Conservation (phyloP, 2,888 invertebrate genomes). For the Panopea generosa region DNA sequence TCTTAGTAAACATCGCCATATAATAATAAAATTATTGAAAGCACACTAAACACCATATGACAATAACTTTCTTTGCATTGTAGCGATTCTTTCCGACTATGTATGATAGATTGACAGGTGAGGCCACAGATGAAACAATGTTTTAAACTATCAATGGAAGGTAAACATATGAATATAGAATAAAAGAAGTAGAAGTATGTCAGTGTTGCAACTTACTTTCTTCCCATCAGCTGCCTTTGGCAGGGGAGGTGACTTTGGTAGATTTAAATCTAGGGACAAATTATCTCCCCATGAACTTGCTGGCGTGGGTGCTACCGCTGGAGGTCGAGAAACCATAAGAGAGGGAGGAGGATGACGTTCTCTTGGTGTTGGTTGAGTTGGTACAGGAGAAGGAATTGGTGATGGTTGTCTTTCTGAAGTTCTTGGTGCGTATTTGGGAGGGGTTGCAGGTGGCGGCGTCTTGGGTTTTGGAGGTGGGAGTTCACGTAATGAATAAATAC, state of each 20-base stretch:
- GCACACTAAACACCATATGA: too few relatives aligned
- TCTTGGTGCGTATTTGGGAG: conserved; percentile 18
- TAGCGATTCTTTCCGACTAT: too few relatives aligned
- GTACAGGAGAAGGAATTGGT: conserved; percentile 7
- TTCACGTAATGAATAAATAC: conserved; percentile 73
- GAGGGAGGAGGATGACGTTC: neutral
- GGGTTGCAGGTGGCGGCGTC: conserved; percentile 45
- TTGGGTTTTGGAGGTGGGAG: conserved; percentile 55
- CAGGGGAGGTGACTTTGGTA: conserved; percentile 70
- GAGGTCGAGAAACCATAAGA: conserved; percentile 9
- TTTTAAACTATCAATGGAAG: too few relatives aligned
- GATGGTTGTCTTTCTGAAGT: conserved; percentile 1
- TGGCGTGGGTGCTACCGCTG: conserved; percentile 52
- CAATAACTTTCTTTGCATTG: too few relatives aligned
- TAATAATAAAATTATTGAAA: too few relatives aligned
- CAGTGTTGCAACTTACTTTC: conserved; percentile 66
- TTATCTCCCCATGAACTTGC: conserved; percentile 68
- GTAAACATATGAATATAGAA: too few relatives aligned
- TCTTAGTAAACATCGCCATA: too few relatives aligned
- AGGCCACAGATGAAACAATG: too few relatives aligned
- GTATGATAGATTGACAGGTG: too few relatives aligned
- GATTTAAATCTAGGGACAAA: conserved; percentile 65
- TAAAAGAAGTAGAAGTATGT: too few relatives aligned
- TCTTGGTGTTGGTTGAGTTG: neutral
- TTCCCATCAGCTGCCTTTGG: conserved; percentile 70